phyloP scores from a whole-genome alignment of 2,797 vertebrate species.

The Lutjanus campechanus region DNA sequence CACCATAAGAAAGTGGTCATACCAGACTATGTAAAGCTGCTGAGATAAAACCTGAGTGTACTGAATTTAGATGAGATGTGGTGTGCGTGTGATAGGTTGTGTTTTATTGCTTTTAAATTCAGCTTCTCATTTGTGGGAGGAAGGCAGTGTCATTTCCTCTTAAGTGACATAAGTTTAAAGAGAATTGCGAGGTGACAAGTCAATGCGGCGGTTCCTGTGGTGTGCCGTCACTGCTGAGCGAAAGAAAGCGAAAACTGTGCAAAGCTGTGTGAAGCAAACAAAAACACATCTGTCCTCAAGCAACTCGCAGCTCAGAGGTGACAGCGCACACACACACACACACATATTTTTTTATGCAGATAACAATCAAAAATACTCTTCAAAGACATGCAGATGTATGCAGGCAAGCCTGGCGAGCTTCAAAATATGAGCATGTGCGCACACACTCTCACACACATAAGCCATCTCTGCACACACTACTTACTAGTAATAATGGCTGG shows the following conservation, averaged over 20 bases:
- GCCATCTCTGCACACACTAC: conserved; percentile 51
- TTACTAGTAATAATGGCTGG: conserved; percentile 70
- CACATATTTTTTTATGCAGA: not conserved
- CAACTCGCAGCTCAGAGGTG: not conserved
- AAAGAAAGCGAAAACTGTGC: not conserved
- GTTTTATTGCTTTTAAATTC: not conserved
- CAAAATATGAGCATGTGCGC: conserved; percentile 10
- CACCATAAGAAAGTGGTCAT: not conserved
- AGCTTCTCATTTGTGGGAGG: not conserved
- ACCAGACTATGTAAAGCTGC: not conserved
- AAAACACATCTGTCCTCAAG: not conserved
- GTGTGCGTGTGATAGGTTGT: not conserved
- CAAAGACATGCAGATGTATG: conserved; percentile 6
- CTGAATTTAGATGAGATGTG: not conserved
- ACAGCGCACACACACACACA: conserved; percentile 20
- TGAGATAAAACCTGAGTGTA: not conserved
- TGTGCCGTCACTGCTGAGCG: not conserved
- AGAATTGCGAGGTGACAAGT: not conserved
- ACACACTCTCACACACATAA: not conserved
- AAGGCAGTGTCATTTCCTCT: not conserved
- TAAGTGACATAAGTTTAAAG: not conserved
- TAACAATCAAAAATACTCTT: not conserved
- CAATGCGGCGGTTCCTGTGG: conserved; percentile 8
- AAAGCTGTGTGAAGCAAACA: conserved; percentile 9
- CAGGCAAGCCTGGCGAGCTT: conserved; percentile 33